Evolutionary conservation across 2,113 vertebrate genomes (phyloP).

Genomic region (Saimiri boliviensis): DNA sequence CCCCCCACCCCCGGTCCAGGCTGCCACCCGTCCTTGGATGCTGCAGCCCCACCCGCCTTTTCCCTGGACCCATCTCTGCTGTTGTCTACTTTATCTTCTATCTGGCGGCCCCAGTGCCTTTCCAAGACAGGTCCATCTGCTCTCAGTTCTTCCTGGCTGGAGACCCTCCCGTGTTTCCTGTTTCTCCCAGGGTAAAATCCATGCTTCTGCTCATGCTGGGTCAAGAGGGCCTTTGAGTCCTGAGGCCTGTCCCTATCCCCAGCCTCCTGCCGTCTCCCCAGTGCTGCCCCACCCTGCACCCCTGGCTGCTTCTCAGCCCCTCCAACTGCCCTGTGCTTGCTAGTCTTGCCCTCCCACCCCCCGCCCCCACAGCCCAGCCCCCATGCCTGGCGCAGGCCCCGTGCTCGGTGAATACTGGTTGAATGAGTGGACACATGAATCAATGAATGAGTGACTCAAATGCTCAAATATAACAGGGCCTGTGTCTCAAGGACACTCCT

Average conservation of each 20-base stretch:
- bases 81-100: neutral
- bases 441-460: rapidly evolving
- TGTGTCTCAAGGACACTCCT: rapidly evolving
- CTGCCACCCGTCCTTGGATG: no score
- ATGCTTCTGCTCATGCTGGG: rapidly evolving
- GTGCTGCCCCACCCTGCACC: no score
- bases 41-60: neutral
- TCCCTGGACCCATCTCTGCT: neutral
- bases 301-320: neutral
- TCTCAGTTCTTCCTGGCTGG: neutral
- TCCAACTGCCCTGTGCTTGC: neutral
- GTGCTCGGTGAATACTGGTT: neutral
- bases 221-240: neutral
- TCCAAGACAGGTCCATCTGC: neutral
- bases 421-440: neutral
- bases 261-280: rapidly evolving
- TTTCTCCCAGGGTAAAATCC: neutral
- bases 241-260: no score
- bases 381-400: rapidly evolving
- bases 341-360: neutral
- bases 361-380: no score
- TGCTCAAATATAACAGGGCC: neutral
- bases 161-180: neutral
- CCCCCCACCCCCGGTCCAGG: neutral
- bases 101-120: no score